Percentiles rank a stretch among this genome's conserved stretches.
Evolutionary conservation across 2,797 vertebrate species (phyloP).

Genomic region (Acipenser ruthenus): DNA sequence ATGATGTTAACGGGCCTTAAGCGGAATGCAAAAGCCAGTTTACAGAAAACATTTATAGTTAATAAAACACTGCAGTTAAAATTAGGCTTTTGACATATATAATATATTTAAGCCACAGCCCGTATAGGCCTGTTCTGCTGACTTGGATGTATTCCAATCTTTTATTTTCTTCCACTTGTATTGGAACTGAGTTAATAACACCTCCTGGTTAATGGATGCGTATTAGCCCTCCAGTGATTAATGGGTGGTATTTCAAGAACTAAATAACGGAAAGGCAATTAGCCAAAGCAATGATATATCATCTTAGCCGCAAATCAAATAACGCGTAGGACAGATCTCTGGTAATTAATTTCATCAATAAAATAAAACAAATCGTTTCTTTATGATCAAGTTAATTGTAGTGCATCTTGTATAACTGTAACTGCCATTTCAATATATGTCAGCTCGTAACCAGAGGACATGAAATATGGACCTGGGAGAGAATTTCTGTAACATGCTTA

Average conservation of each 20-base stretch:
- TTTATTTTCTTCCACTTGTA: background rate
- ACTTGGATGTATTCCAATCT: slow-evolving; percentile 1
- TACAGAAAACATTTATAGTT: no score
- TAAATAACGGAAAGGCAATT: slow-evolving; percentile 44
- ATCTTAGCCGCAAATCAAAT: slow-evolving; percentile 30
- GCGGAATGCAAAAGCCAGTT: no score
- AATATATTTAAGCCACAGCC: no score
- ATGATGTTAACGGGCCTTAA: no score
- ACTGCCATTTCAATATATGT: background rate
- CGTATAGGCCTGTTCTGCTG: no score
- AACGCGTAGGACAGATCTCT: slow-evolving; percentile 4
- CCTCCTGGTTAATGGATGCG: slow-evolving; percentile 35
- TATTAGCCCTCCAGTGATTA: slow-evolving; percentile 43
- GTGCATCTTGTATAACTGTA: background rate
- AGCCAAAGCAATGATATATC: slow-evolving; percentile 28
- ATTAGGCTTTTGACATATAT: no score
- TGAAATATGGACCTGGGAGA: background rate
- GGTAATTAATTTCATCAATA: background rate
- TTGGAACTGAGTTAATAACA: slow-evolving; percentile 23
- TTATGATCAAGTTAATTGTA: slow-evolving; percentile 1
- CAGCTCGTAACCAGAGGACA: background rate
- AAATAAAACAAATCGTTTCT: background rate
- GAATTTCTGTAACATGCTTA: background rate
- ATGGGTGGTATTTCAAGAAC: slow-evolving; percentile 36
- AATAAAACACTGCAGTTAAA: no score